Base-by-base conservation (phyloP, 2,113 vertebrate genomes). In the Rissa tridactyla region DNA sequence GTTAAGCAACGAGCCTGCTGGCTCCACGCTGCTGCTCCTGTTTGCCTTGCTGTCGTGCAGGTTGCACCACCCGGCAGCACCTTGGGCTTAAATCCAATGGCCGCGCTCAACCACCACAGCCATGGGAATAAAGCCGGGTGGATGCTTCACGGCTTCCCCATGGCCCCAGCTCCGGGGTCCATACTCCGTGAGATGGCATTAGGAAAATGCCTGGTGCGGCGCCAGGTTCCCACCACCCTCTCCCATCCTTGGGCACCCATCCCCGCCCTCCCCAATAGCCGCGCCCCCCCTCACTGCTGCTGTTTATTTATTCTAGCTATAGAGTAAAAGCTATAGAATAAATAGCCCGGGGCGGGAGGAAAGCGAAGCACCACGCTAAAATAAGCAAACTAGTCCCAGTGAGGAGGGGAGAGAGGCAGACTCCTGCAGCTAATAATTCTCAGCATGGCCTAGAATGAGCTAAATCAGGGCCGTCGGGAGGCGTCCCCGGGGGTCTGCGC, bases 371-470 rank as follows among this genome's bases (percentile, higher is more conserved):
- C 38, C 8, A n/a, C 72, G 61, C 88, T 97, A 94, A 94, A 96
- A 92, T 76, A 94, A 95, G 81, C 89, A 95, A 94, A 69, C 16
- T 36, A 65, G 78, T 71, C 49, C 55, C 54, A 79, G 20, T 1
- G 1, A 86, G 82, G 17, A 82, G 51, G 44, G 58, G 36, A 88
- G 49, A 75, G 72, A 91, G 57, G 65, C 68, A 84, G 80, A 51
- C 57, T 84, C 26, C 72, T 90, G 73, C 49, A 84, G 88, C 86
- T 96, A 94, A 96, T 95, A 92, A 95, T 95, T 97, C 94, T 95
- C 93, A 82, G 52, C 88, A 13, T 96, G 95, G 95, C 94, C 95
- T 91, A 95, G 90, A 96, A 96, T 85, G 77, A 94, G 65, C 83
- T 86, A 93, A 95, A 94, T 94, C 5, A 19, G 81, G 73, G 81